phyloP scores from a whole-genome alignment of 2,888 invertebrate species.

The Drosophila subquinaria region DNA sequence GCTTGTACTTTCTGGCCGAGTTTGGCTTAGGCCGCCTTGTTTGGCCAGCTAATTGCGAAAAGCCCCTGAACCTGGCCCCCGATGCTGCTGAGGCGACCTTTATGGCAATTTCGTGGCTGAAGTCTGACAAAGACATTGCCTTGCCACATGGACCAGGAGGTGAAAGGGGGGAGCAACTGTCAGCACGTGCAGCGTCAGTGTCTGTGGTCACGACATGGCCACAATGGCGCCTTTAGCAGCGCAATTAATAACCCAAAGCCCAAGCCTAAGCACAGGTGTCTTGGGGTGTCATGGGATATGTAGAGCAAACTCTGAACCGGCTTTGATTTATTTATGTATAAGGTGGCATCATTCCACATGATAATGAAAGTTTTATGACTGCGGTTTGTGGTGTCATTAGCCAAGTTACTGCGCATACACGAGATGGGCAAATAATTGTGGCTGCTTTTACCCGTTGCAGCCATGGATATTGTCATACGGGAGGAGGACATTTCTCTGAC shows the following conservation, averaged over 20 bases:
- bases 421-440: slow-evolving; percentile 41
- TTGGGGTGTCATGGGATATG: not conserved
- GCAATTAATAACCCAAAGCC: slow-evolving; percentile 69
- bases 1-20: not conserved
- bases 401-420: slow-evolving; percentile 23
- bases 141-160: not conserved
- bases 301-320: not conserved
- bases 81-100: slow-evolving; percentile 1
- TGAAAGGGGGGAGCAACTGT: slow-evolving; percentile 15
- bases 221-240: slow-evolving; percentile 63
- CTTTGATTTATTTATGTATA: slow-evolving; percentile 76
- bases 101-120: slow-evolving; percentile 50
- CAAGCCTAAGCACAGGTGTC: slow-evolving; percentile 2
- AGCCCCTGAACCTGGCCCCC: not conserved
- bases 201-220: slow-evolving; percentile 26
- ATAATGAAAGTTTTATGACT: slow-evolving; percentile 74
- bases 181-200: slow-evolving; percentile 52
- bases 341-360: slow-evolving; percentile 28
- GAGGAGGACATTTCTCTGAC: slow-evolving; percentile 85
- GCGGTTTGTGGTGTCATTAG: slow-evolving; percentile 57
- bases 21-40: slow-evolving; percentile 28
- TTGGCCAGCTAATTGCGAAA: slow-evolving; percentile 65
- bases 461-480: slow-evolving; percentile 84
- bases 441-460: slow-evolving; percentile 1
- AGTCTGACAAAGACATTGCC: slow-evolving; percentile 19